Evolutionary conservation across 2,113 vertebrate genomes (phyloP), one percentile per base, ranked within the genome.

Genomic region (Gobio gobio): DNA sequence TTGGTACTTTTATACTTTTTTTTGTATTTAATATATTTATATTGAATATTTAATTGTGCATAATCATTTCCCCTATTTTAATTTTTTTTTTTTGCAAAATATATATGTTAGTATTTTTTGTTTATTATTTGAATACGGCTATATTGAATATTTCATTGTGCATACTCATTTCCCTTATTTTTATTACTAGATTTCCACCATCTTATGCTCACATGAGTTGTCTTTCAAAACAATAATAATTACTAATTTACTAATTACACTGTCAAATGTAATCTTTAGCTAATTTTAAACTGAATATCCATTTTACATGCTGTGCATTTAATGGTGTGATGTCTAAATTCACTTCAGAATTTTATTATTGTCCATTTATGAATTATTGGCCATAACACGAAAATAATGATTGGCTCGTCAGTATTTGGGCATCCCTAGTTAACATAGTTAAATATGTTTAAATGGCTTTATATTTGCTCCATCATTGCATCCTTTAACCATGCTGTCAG

Each of bases 401-500:
- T 43, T 18, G 10, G 36, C 66, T 70, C 2, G 43, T 26, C 12
- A 26, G 36, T 22, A 43, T 72, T 72, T 22, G 20, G 29, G 47
- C 45, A 49, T 54, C 18, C 51, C 24, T n/a, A 3, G 51, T 77
- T 33, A 56, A 56, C 29, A 78, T 58, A 5, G 18, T 33, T 59
- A 20, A 40, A 59, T 56, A 20, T 12, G 20, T 54, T 78, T 43
- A 78, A 61, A 63, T 64, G 36, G 63, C 36, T 64, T 45, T 22
- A 33, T 82, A 68, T 68, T 82, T 66, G 45, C 63, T 82, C 5
- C 79, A 68, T 82, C 79, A 82, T 68, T 66, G 63, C 79, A 68
- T 82, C 79, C 29, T 82, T 45, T 68, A 68, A 36, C 45, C 61
- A 82, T 51, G 79, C 79, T 51, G 59, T 80, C 40, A 64, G 36